Percentiles rank a stretch among this genome's conserved stretches.
These are phyloP conservation scores for Carcina quercana DNA, from an alignment of 2,888 invertebrate species.

Conservation along the genomic window DNA sequence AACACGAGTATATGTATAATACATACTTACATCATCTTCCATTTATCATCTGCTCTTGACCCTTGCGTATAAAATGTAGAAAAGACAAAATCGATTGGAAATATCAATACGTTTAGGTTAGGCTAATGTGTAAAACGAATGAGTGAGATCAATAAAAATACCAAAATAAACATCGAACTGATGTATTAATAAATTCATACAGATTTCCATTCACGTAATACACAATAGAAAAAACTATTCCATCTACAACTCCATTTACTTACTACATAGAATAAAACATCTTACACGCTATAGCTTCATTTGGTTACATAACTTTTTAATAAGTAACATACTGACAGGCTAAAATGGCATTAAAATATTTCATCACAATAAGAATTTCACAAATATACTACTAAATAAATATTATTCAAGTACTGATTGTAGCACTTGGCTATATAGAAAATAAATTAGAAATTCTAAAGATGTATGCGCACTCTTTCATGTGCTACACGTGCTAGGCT, in stretches of 20 bases:
- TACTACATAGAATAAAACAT: constrained; percentile 58
- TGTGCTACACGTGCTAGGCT: constrained; percentile 15
- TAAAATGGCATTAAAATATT: constrained; percentile 69
- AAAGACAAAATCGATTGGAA: too few relatives aligned
- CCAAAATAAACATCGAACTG: constrained; percentile 53
- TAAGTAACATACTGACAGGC: constrained; percentile 62
- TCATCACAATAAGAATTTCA: constrained; percentile 59
- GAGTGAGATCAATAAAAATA: constrained; percentile 18
- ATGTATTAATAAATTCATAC: constrained; percentile 70
- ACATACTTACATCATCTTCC: too few relatives aligned
- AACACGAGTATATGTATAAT: too few relatives aligned
- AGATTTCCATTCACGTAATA: constrained; percentile 58
- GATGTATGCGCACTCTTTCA: too few relatives aligned
- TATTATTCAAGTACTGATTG: constrained; percentile 27
- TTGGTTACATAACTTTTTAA: constrained; percentile 67
- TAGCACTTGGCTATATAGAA: constrained; percentile 15
- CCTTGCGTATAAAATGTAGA: too few relatives aligned
- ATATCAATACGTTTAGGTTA: too few relatives aligned
- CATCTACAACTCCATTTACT: constrained; percentile 50
- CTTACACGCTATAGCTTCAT: constrained; percentile 65
- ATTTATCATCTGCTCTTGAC: too few relatives aligned
- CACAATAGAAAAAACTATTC: constrained; percentile 64
- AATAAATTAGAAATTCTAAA: constrained; percentile 19
- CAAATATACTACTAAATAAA: constrained; percentile 51
- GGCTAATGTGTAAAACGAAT: too few relatives aligned